Percentiles rank a stretch among this genome's conserved stretches.
Conservation (phyloP, 2,113 vertebrate genomes). For the Rhagologus leucostigma region DNA sequence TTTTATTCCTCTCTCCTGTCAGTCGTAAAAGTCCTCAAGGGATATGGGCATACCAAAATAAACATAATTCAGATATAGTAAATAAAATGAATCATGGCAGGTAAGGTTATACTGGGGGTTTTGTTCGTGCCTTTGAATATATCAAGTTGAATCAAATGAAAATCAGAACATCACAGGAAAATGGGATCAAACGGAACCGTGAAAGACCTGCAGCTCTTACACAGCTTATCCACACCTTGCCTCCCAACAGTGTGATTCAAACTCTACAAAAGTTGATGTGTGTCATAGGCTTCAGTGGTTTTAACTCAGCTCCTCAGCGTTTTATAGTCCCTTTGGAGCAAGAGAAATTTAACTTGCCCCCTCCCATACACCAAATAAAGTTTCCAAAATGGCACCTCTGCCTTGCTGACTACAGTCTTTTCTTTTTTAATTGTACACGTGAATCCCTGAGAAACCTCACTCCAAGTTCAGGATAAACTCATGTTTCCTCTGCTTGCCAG, state of each 20-base stretch:
- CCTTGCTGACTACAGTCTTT: slow-evolving; percentile 46
- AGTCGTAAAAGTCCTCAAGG: not conserved
- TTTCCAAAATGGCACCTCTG: slow-evolving; percentile 37
- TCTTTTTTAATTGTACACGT: slow-evolving; percentile 30
- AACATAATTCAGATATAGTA: not conserved
- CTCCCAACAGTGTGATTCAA: not conserved
- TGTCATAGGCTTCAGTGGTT: not conserved
- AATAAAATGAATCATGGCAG: not conserved
- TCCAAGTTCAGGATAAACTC: slow-evolving; percentile 40
- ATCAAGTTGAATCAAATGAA: not conserved
- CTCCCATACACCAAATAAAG: not conserved
- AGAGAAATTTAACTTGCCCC: not conserved
- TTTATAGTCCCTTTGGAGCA: not conserved
- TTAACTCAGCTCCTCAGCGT: not conserved
- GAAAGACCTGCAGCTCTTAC: not conserved
- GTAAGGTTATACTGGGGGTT: not conserved
- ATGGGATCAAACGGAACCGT: not conserved
- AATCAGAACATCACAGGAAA: not conserved
- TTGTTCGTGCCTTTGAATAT: not conserved
- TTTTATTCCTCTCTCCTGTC: not conserved
- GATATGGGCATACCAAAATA: not conserved
- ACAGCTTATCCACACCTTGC: not conserved
- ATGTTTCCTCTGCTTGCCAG: slow-evolving; percentile 59
- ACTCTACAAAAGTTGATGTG: not conserved
- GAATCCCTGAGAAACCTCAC: slow-evolving; percentile 48